Percentiles rank a stretch among this genome's conserved stretches.
Conservation (phyloP, 2,888 invertebrate genomes). For the Gryllus longicercus region DNA sequence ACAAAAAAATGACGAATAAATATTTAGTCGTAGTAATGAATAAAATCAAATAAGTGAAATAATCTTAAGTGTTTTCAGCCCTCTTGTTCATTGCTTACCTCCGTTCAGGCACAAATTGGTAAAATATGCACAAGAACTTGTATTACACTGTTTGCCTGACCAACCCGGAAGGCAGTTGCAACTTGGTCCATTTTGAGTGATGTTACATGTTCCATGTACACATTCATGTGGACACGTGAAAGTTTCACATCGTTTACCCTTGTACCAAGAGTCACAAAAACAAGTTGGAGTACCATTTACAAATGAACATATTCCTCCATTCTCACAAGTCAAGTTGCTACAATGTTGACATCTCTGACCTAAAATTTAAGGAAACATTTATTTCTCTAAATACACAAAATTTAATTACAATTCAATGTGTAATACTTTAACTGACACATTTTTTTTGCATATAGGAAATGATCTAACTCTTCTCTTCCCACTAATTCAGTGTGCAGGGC, state of each 20-base stretch:
- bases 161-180: slow-evolving; percentile 54
- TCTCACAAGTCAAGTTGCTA: slow-evolving; percentile 55
- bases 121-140: slow-evolving; percentile 53
- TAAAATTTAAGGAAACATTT: slow-evolving; percentile 18
- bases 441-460: neutral
- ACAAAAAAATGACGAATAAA: neutral
- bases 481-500: no score
- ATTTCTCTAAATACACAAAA: neutral
- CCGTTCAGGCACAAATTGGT: slow-evolving; percentile 55
- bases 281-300: slow-evolving; percentile 50
- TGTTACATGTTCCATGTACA: slow-evolving; percentile 47
- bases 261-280: slow-evolving; percentile 56
- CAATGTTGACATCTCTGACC: slow-evolving; percentile 56
- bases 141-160: slow-evolving; percentile 59
- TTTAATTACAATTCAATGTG: neutral
- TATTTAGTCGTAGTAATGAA: neutral
- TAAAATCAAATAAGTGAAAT: slow-evolving; percentile 20
- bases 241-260: slow-evolving; percentile 52
- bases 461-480: neutral
- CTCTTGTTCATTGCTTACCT: slow-evolving; percentile 45
- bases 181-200: slow-evolving; percentile 44
- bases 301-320: slow-evolving; percentile 59
- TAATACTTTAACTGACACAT: neutral
- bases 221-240: slow-evolving; percentile 49
- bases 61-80: slow-evolving; percentile 24